These are phyloP conservation scores for Arctocebus calabarensis DNA, from an alignment of 2,797 vertebrate species.

Conservation along the genomic window DNA sequence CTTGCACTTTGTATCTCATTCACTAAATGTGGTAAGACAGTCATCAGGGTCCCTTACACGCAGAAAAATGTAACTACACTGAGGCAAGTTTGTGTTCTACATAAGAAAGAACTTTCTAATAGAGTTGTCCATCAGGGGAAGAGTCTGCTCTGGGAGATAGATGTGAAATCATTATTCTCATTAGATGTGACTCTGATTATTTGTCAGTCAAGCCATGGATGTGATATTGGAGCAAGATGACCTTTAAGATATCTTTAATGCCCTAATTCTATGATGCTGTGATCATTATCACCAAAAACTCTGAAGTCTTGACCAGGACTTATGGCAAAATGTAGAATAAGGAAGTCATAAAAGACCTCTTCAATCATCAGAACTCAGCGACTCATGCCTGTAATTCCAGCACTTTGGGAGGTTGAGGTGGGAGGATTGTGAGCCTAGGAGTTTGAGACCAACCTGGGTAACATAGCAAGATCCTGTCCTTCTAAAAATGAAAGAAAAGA, in stretches of 20 bases:
- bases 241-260: background rate
- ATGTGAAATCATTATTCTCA: background rate
- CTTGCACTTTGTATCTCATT: slow-evolving; percentile 6
- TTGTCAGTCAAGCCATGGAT: background rate
- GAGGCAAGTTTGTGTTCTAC: background rate
- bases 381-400: background rate
- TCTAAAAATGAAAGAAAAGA: background rate
- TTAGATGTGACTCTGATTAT: background rate
- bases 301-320: background rate
- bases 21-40: background rate
- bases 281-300: background rate
- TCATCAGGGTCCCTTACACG: background rate
- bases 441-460: background rate
- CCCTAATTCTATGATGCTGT: background rate
- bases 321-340: background rate
- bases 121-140: background rate
- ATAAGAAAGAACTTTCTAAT: background rate
- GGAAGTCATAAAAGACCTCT: background rate
- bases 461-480: background rate
- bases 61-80: background rate
- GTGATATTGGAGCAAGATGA: background rate
- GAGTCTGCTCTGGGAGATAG: background rate
- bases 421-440: background rate
- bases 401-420: background rate
- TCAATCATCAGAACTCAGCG: background rate